Percentiles rank a stretch among this genome's conserved stretches.
phyloP scores from a whole-genome alignment of 2,113 vertebrate genomes.

The Corvus moneduloides region DNA sequence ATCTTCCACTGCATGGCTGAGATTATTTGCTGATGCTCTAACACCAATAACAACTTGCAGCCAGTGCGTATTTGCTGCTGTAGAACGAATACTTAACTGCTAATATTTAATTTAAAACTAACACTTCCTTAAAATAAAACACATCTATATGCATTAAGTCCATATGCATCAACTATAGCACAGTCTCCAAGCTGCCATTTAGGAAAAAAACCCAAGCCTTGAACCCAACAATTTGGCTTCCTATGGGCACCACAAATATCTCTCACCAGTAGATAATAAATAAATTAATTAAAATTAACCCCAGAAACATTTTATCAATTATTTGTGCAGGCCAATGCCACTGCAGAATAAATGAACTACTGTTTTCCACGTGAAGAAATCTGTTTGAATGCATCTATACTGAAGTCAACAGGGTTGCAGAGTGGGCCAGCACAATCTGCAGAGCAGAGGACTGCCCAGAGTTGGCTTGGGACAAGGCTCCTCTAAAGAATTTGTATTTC shows the following conservation, averaged over 20 bases:
- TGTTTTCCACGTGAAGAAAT: background rate
- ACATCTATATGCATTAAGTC: slow-evolving; percentile 4
- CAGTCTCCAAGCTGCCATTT: background rate
- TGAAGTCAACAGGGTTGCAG: background rate
- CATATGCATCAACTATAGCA: background rate
- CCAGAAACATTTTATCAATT: background rate
- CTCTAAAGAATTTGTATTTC: background rate
- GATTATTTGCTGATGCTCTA: background rate
- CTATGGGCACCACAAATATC: background rate
- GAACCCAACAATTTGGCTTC: background rate
- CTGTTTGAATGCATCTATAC: background rate
- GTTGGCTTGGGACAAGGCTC: background rate
- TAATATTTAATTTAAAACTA: slow-evolving; percentile 44
- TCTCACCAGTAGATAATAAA: background rate
- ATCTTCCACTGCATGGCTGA: background rate
- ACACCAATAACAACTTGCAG: background rate
- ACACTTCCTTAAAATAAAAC: slow-evolving; percentile 40
- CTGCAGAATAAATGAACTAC: background rate
- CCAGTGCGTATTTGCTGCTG: background rate
- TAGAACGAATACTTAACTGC: slow-evolving; percentile 2
- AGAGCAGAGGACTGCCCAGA: background rate
- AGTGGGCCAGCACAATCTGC: background rate
- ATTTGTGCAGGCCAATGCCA: background rate
- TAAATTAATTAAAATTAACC: background rate
- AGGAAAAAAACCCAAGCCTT: background rate